These are phyloP conservation scores for Drosophila formosana DNA, from an alignment of 2,888 invertebrate species.

Conservation along the genomic window DNA sequence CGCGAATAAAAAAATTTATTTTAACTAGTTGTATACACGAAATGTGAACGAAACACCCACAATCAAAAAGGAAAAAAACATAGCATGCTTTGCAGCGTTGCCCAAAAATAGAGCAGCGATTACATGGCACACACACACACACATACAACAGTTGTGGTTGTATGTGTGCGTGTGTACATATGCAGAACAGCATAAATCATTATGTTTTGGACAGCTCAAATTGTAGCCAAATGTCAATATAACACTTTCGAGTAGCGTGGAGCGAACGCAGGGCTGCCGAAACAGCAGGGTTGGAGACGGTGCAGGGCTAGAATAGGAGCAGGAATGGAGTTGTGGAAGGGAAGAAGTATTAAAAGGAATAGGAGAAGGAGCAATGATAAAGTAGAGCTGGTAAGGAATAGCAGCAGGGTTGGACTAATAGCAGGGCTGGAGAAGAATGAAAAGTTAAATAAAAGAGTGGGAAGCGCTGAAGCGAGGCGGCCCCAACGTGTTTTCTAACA, in stretches of 20 bases:
- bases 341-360: background rate
- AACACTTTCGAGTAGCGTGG: conserved; percentile 64
- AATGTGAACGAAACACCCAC: conserved; percentile 43
- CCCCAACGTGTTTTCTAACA: conserved; percentile 62
- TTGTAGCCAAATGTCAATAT: conserved; percentile 77
- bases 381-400: too few relatives aligned
- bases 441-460: conserved; percentile 1
- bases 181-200: conserved; percentile 73
- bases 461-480: conserved; percentile 9
- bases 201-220: conserved; percentile 61
- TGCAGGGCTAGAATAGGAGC: background rate
- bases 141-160: conserved; percentile 3
- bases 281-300: background rate
- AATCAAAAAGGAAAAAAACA: conserved; percentile 26
- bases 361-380: background rate
- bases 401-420: background rate
- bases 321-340: background rate
- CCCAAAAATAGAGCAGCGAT: conserved; percentile 67
- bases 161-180: conserved; percentile 21
- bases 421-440: background rate
- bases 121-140: conserved; percentile 48
- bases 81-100: conserved; percentile 70
- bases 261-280: background rate
- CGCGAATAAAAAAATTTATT: conserved; percentile 9
- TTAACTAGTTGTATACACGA: conserved; percentile 76